phyloP scores from a whole-genome alignment of 2,888 invertebrate species.

The Clepsis dumicolana region DNA sequence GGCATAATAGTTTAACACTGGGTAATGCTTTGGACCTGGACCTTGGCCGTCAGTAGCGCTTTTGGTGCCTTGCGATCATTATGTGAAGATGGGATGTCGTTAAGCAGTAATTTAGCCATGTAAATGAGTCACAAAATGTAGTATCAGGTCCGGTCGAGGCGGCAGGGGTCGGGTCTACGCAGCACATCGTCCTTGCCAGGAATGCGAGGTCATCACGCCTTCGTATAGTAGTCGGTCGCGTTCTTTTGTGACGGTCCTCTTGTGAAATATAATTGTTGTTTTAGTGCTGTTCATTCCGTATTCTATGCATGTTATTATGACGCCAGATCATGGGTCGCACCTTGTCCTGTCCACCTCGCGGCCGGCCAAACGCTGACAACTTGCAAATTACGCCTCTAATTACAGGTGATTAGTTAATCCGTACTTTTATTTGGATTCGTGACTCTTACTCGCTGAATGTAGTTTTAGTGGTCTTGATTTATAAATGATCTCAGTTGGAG shows the following conservation, averaged over 20 bases:
- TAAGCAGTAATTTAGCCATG: slow-evolving; percentile 49
- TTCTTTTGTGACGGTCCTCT: slow-evolving; percentile 73
- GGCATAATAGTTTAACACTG: not conserved
- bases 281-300: slow-evolving; percentile 71
- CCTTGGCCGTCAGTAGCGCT: slow-evolving; percentile 45
- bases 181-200: slow-evolving; percentile 82
- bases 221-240: slow-evolving; percentile 65
- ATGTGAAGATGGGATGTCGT: slow-evolving; percentile 47
- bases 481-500: not conserved
- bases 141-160: slow-evolving; percentile 53
- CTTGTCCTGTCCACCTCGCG: slow-evolving; percentile 53
- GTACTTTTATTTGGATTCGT: not conserved
- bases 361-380: slow-evolving; percentile 9
- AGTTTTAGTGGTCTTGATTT: not conserved
- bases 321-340: slow-evolving; percentile 62
- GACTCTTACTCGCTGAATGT: not conserved
- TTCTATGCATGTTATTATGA: slow-evolving; percentile 72
- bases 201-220: slow-evolving; percentile 84
- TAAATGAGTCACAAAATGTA: slow-evolving; percentile 53
- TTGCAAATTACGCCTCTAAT: slow-evolving; percentile 28
- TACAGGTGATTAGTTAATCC: slow-evolving; percentile 20
- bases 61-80: slow-evolving; percentile 47
- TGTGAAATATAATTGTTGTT: slow-evolving; percentile 74
- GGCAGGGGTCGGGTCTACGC: slow-evolving; percentile 57
- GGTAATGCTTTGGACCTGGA: not conserved